These are phyloP conservation scores for Lacanobia oleracea DNA, from an alignment of 2,888 invertebrate species.

Conservation along the genomic window DNA sequence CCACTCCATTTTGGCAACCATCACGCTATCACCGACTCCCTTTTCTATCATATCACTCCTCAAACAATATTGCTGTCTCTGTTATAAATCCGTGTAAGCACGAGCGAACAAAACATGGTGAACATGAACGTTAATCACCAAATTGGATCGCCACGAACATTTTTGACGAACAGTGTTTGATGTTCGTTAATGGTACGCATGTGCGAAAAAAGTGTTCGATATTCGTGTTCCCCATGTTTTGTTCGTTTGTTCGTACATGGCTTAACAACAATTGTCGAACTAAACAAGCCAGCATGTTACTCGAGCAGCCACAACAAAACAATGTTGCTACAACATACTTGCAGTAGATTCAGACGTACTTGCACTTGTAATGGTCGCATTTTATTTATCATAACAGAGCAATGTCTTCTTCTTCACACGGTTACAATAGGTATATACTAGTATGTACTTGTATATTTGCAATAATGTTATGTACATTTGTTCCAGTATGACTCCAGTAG, in stretches of 20 bases:
- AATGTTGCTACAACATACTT: constrained; percentile 28
- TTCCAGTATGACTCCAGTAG: constrained; percentile 14
- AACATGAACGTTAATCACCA: too few relatives aligned
- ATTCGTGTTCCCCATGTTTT: too few relatives aligned
- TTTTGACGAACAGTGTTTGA: too few relatives aligned
- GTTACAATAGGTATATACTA: neutral
- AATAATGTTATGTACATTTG: constrained; percentile 19
- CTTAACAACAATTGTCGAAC: neutral
- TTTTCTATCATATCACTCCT: neutral
- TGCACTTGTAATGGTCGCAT: constrained; percentile 28
- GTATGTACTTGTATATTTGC: neutral
- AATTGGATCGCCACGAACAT: too few relatives aligned
- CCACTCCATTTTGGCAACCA: too few relatives aligned
- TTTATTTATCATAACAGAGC: constrained; percentile 27
- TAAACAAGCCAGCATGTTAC: neutral
- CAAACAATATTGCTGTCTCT: too few relatives aligned
- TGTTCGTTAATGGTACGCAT: too few relatives aligned
- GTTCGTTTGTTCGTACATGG: too few relatives aligned
- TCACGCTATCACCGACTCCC: too few relatives aligned
- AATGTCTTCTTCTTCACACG: constrained; percentile 29
- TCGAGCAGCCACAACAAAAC: constrained; percentile 13
- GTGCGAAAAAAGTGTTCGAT: too few relatives aligned
- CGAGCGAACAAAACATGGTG: too few relatives aligned
- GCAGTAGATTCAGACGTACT: constrained; percentile 17
- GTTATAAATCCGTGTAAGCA: neutral